Percentiles rank a stretch among this genome's conserved stretches.
Conservation (phyloP, 2,797 vertebrate species). For the Petrocephalus sullivani region DNA sequence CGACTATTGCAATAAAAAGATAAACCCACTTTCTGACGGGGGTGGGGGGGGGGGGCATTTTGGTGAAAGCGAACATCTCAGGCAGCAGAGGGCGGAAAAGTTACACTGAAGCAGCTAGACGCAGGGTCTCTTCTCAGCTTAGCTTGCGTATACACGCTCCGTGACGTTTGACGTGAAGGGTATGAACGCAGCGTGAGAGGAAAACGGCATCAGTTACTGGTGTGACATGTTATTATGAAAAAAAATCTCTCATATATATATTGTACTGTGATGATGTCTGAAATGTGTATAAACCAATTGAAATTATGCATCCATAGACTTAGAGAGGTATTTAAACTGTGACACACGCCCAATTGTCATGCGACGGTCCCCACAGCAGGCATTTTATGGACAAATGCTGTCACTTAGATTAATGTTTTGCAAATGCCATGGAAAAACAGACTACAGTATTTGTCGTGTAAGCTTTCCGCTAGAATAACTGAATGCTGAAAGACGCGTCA, state of each 20-base stretch:
- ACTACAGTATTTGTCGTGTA: neutral
- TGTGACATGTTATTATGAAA: neutral
- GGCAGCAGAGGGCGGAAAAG: constrained; percentile 57
- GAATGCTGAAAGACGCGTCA: neutral
- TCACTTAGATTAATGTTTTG: neutral
- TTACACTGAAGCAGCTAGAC: constrained; percentile 3
- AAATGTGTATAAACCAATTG: neutral
- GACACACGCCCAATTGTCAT: neutral
- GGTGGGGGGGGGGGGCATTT: neutral
- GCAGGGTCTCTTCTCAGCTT: neutral
- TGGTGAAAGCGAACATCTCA: neutral
- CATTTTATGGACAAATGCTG: constrained; percentile 9
- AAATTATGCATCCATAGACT: constrained; percentile 6
- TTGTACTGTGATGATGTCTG: neutral
- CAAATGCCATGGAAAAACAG: neutral
- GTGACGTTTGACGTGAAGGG: constrained; percentile 12
- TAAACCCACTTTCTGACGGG: neutral
- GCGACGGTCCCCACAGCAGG: neutral
- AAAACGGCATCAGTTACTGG: constrained; percentile 13
- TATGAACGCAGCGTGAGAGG: neutral
- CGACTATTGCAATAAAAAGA: neutral
- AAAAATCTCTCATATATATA: neutral
- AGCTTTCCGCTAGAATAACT: neutral
- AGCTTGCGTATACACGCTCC: neutral
- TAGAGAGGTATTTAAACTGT: neutral